Evolutionary conservation across 2,797 vertebrate genomes (phyloP).

Genomic region (Poecilia velifera): DNA sequence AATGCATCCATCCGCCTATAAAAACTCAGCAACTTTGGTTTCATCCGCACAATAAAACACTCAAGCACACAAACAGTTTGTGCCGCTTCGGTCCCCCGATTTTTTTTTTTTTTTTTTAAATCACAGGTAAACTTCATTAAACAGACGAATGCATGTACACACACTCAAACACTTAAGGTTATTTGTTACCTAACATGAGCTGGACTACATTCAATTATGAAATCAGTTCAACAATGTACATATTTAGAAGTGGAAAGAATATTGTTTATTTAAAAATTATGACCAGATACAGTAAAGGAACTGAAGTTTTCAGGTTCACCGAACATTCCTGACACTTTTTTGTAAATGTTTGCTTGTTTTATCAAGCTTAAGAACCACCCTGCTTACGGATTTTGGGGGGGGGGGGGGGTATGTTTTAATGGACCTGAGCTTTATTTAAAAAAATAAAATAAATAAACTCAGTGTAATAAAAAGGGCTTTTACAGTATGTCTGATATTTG

Average conservation of each 20-base stretch:
- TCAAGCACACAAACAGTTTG: constrained; percentile 43
- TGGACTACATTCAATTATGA: constrained; percentile 49
- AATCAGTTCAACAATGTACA: constrained; percentile 41
- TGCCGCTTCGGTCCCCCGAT: constrained; percentile 40
- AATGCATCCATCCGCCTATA: constrained; percentile 39
- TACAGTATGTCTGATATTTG: neutral
- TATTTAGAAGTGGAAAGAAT: constrained; percentile 28
- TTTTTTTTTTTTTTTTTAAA: constrained; percentile 18
- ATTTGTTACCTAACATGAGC: constrained; percentile 37
- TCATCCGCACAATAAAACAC: constrained; percentile 48
- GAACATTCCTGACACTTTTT: constrained; percentile 59
- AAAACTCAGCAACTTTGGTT: constrained; percentile 58
- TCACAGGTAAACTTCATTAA: constrained; percentile 47
- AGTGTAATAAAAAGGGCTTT: constrained; percentile 49
- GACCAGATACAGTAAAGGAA: constrained; percentile 31
- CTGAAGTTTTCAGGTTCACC: constrained; percentile 31
- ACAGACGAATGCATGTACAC: constrained; percentile 39
- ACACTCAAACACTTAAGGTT: constrained; percentile 37
- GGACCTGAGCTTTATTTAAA: constrained; percentile 52
- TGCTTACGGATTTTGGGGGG: constrained; percentile 37
- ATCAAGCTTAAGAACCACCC: constrained; percentile 47
- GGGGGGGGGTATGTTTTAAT: constrained; percentile 48
- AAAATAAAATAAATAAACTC: constrained; percentile 42
- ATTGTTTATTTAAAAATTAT: constrained; percentile 1
- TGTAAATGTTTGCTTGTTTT: constrained; percentile 50